These are phyloP conservation scores for Lindbergichthys nudifrons DNA, from an alignment of 2,797 vertebrate genomes.

Conservation along the genomic window DNA sequence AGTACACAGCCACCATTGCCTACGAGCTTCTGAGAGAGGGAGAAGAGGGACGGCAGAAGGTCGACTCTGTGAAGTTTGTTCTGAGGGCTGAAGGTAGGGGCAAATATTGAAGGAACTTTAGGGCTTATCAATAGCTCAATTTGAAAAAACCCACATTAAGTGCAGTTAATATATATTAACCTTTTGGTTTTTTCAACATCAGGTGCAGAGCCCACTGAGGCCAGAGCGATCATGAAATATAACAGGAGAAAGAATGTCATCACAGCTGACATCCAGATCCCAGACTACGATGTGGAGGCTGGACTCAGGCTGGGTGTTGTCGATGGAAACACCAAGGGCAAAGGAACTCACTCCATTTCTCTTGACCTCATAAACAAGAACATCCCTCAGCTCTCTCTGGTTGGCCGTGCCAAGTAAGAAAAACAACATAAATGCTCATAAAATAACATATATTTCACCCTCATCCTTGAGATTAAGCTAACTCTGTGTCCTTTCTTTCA, in stretches of 20 bases:
- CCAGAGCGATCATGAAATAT: conserved; percentile 84
- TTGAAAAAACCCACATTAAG: not conserved
- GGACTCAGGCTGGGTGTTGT: conserved; percentile 87
- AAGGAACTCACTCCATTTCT: conserved; percentile 84
- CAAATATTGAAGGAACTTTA: not conserved
- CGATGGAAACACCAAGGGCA: conserved; percentile 80
- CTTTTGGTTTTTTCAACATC: conserved; percentile 34
- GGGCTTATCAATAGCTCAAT: not conserved
- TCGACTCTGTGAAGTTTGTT: conserved; percentile 86
- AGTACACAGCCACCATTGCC: conserved; percentile 87
- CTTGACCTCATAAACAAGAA: conserved; percentile 91
- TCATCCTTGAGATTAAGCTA: conserved; percentile 3
- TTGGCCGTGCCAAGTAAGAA: conserved; percentile 88
- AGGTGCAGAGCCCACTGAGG: conserved; percentile 87
- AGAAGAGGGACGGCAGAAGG: conserved; percentile 63
- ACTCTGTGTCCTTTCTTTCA: conserved; percentile 62
- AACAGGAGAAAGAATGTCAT: conserved; percentile 86
- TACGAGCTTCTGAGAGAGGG: conserved; percentile 80
- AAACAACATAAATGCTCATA: conserved; percentile 8
- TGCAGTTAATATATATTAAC: not conserved
- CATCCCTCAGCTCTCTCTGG: conserved; percentile 87
- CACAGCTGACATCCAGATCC: conserved; percentile 88
- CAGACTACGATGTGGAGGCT: conserved; percentile 87
- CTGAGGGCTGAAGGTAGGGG: conserved; percentile 89
- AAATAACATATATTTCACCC: not conserved